Percentiles rank a stretch among this genome's conserved stretches.
Conservation (phyloP, 1,140 invertebrate genomes). For the Zeugodacus cucurbitae region DNA sequence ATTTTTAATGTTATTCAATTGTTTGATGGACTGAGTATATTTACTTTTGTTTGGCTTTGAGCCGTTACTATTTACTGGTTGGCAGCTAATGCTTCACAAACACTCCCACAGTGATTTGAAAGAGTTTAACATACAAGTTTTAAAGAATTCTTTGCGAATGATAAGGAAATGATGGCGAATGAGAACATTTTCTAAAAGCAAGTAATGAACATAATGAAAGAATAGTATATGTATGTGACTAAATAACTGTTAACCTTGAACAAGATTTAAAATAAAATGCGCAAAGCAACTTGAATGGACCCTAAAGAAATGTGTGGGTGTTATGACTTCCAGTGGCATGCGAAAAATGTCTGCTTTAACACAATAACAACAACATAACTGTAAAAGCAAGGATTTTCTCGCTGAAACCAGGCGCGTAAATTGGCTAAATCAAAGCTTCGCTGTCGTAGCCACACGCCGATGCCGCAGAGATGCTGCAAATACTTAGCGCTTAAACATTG, state of each 20-base stretch:
- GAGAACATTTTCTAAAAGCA: not conserved
- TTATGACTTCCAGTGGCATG: not conserved
- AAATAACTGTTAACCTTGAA: not conserved
- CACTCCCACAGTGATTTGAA: not conserved
- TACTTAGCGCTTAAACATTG: not conserved
- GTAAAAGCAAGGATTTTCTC: not conserved
- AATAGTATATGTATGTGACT: not conserved
- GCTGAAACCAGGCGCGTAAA: not conserved
- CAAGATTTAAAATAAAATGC: not conserved
- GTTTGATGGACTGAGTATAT: not conserved
- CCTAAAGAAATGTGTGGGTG: not conserved
- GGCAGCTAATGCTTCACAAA: not conserved
- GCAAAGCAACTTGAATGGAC: not conserved
- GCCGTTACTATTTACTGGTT: not conserved
- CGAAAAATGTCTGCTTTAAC: not conserved
- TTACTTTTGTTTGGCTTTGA: not conserved
- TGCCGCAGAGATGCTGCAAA: not conserved
- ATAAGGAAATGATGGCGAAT: not conserved
- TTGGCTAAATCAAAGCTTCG: not conserved
- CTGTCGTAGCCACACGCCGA: not conserved
- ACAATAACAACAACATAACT: not conserved
- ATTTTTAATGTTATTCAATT: constrained; percentile 26
- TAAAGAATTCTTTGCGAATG: not conserved
- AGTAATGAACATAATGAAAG: not conserved
- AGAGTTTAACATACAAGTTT: too few relatives aligned